Evolutionary conservation across 1,140 invertebrate species (phyloP), one percentile per base, ranked within the genome.

Genomic region (Aphelenchoides besseyi): DNA sequence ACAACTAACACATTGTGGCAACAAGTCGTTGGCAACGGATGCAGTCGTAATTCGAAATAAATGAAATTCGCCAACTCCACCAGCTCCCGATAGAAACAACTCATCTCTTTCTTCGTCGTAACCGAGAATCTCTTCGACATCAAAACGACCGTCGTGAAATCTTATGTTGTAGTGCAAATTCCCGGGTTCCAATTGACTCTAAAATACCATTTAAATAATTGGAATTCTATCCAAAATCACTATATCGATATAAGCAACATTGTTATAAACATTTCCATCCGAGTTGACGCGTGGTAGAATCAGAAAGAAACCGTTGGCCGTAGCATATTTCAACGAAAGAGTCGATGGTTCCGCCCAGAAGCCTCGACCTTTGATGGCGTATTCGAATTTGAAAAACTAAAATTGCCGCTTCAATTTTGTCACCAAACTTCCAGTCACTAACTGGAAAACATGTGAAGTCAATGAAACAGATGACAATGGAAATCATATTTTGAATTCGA

Each of bases 1-100:
- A 28, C 72, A 74, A 2, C 23, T 74, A 32, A 76, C 57, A 55
- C 75, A 67, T 69, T 76, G 68, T 26, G 71, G 76, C 23, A 28
- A 57, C 1, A 78, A 33, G 18, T 73, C 33, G 35, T 78, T 37
- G 30, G 73, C 69, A n/a, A 12, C 68, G 23, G 52, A 73, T 30
- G 74, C 70, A 59, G 30, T 41, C 26, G 71, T 67, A 54, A 67
- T 52, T 36, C 68, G 62, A 29, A 53, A 74, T 26, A 74, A n/a
- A 35, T 74, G 72, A 18, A 33, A 37, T 61, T 74, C 72, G 2
- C 72, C 72, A 0, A 68, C 18, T 5, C 54, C 61, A 32, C 72
- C 72, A 23, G 36, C 26, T 35, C 72, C 48, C 3, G 64, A 57
- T 18, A 74, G 75, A 35, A 74, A 74, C 70, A 74, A 54, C 37